A percentile compares a stretch with the other conserved stretches of the same genome.
Conservation (phyloP, 2,797 vertebrate species). For the Sebastes oblongus region DNA sequence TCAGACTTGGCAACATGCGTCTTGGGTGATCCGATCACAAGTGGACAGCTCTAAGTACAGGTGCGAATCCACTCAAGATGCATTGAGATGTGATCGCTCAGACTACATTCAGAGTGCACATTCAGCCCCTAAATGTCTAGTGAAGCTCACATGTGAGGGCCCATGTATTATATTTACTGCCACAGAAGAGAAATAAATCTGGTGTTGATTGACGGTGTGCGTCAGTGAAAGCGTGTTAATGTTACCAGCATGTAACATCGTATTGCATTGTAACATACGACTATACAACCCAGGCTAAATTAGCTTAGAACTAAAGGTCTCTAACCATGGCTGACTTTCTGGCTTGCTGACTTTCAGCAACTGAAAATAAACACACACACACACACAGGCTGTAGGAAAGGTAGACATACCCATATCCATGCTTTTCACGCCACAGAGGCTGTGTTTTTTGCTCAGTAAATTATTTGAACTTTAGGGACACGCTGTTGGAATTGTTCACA, state of each 20-base stretch:
- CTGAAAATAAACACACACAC: neutral
- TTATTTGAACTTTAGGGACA: slow-evolving; percentile 34
- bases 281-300: neutral
- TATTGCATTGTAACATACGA: neutral
- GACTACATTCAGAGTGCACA: no score
- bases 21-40: no score
- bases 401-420: neutral
- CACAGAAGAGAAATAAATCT: neutral
- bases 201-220: neutral
- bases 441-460: slow-evolving; percentile 12
- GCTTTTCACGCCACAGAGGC: neutral
- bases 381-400: neutral
- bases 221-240: neutral
- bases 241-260: neutral
- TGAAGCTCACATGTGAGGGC: neutral
- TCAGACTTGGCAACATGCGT: no score
- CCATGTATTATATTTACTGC: neutral
- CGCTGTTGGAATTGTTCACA: slow-evolving; percentile 26
- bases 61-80: no score
- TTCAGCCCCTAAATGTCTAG: neutral
- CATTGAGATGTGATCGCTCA: no score
- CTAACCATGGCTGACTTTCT: neutral
- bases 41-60: no score
- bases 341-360: neutral
- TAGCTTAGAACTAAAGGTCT: neutral